Conservation (phyloP, 2,113 vertebrate species). For the Dasypus novemcinctus region DNA sequence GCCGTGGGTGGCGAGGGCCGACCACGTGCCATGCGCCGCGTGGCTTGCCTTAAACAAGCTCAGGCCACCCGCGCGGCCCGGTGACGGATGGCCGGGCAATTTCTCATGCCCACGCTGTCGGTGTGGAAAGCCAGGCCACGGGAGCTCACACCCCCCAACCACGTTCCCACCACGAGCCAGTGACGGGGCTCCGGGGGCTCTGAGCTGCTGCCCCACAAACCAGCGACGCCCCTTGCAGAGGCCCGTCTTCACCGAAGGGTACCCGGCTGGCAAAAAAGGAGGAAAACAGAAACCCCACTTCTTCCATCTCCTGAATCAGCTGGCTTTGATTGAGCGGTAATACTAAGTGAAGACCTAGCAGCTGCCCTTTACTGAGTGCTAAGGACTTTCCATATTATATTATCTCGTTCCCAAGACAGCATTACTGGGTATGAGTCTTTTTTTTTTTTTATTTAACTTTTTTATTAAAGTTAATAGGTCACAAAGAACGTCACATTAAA, state of each 20-base stretch:
- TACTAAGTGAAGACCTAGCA: not conserved
- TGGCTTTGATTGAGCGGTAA: too few relatives aligned
- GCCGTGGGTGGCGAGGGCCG: too few relatives aligned
- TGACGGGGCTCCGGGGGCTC: not conserved
- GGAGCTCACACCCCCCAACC: too few relatives aligned
- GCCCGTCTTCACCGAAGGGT: not conserved
- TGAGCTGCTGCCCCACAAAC: accelerated
- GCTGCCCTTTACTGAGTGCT: not conserved
- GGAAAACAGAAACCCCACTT: not conserved
- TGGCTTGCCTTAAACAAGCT: accelerated
- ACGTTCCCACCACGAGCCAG: not conserved
- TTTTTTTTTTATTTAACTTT: too few relatives aligned
- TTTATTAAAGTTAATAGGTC: too few relatives aligned
- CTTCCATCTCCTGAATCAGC: not conserved
- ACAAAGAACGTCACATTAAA: too few relatives aligned
- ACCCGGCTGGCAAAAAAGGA: not conserved
- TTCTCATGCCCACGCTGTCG: too few relatives aligned
- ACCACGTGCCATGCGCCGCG: accelerated
- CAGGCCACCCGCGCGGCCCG: not conserved
- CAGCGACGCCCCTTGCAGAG: not conserved
- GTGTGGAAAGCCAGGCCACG: not conserved
- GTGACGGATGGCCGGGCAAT: not conserved
- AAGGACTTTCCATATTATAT: accelerated
- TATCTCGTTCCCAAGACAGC: accelerated
- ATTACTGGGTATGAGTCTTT: accelerated